phyloP scores from a whole-genome alignment of 2,113 vertebrate genomes.

The Pholis gunnellus region DNA sequence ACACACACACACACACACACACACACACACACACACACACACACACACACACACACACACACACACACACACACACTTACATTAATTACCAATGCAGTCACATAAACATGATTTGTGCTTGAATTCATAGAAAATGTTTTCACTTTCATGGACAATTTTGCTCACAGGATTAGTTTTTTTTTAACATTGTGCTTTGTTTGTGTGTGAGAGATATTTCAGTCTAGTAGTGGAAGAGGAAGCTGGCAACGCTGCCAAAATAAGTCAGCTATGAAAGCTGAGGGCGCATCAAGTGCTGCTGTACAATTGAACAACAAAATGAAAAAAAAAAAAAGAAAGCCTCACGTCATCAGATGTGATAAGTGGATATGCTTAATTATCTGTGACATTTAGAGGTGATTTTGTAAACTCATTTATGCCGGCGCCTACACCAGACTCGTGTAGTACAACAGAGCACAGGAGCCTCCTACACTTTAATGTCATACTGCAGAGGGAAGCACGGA shows the following conservation, averaged over 20 bases:
- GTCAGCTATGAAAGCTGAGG: neutral
- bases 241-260: conserved; percentile 11
- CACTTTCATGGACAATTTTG: neutral
- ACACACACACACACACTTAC: no score
- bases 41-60: no score
- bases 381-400: conserved; percentile 47
- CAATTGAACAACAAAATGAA: conserved; percentile 22
- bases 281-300: conserved; percentile 3
- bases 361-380: conserved; percentile 33
- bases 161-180: neutral
- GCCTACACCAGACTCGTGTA: conserved; percentile 5
- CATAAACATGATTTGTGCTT: no score
- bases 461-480: neutral
- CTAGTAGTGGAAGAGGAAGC: conserved; percentile 15
- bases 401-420: conserved; percentile 30
- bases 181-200: conserved; percentile 7
- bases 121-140: conserved; percentile 20
- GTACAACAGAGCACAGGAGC: conserved; percentile 8
- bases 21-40: conserved; percentile 9
- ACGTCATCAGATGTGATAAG: conserved; percentile 37
- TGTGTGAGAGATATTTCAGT: neutral
- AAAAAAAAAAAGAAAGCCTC: conserved; percentile 21
- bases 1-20: conserved; percentile 9
- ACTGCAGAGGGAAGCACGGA: neutral
- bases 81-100: no score